Percentiles rank a stretch among this genome's conserved stretches.
Evolutionary conservation across 2,113 vertebrate species (phyloP).

Genomic region (Hydropotes inermis): DNA sequence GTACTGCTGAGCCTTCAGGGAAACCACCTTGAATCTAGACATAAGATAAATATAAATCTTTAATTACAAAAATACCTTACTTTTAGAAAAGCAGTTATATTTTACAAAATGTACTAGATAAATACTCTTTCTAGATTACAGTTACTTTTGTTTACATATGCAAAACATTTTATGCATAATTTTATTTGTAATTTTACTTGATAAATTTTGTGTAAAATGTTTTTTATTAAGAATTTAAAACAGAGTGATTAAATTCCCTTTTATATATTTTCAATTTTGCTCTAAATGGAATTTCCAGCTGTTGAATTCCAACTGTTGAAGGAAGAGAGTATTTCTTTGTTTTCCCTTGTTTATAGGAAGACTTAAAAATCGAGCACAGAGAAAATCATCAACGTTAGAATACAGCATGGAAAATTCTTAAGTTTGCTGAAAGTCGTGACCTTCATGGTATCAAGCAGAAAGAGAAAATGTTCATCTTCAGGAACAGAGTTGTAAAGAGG

Average conservation of each 20-base stretch:
- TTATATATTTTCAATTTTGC: not conserved
- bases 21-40: not conserved
- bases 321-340: slow-evolving; percentile 51
- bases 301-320: slow-evolving; percentile 44
- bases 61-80: not conserved
- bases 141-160: not conserved
- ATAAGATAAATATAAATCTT: not conserved
- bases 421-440: not conserved
- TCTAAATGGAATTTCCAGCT: slow-evolving; percentile 52
- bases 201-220: not conserved
- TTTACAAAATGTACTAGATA: not conserved
- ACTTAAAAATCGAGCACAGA: not conserved
- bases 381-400: not conserved
- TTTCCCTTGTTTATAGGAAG: slow-evolving; percentile 51
- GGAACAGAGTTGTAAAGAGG: not conserved
- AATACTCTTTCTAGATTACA: not conserved
- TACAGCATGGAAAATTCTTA: not conserved
- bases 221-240: slow-evolving; percentile 34
- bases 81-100: not conserved
- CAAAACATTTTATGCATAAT: not conserved
- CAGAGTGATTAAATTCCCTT: not conserved
- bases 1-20: not conserved
- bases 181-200: slow-evolving; percentile 3
- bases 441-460: not conserved
- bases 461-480: not conserved